Conservation (phyloP, 1,140 invertebrate species). For the Drosophila seguyi region DNA sequence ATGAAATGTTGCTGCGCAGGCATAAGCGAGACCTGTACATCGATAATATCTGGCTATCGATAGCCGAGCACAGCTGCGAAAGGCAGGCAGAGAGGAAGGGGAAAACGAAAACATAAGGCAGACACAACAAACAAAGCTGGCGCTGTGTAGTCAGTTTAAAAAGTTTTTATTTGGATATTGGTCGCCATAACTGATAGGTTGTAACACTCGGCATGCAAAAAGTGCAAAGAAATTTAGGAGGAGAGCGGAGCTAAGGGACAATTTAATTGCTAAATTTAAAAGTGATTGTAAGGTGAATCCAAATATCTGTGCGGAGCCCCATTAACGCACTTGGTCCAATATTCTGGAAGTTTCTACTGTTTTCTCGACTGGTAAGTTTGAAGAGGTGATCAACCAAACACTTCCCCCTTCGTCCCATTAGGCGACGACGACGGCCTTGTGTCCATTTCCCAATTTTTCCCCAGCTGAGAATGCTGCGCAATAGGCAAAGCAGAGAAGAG, state of each 20-base stretch:
- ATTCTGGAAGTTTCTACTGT: constrained; percentile 22
- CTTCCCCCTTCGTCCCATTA: constrained; percentile 15
- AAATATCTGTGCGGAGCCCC: background rate
- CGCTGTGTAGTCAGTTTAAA: constrained; percentile 21
- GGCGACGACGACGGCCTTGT: constrained; percentile 59
- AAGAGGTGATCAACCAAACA: background rate
- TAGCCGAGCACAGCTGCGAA: constrained; percentile 11
- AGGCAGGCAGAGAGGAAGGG: background rate
- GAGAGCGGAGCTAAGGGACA: background rate
- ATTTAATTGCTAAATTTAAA: constrained; percentile 22
- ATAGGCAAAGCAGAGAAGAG: constrained; percentile 29
- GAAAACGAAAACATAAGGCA: constrained; percentile 21
- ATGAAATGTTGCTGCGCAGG: too few species aligned
- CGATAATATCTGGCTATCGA: constrained; percentile 5
- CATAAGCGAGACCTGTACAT: background rate
- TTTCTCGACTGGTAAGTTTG: constrained; percentile 13
- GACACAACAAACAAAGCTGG: constrained; percentile 50
- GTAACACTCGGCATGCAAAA: constrained; percentile 8
- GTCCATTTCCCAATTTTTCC: constrained; percentile 60
- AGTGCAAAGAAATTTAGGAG: background rate
- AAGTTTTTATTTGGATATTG: constrained; percentile 28
- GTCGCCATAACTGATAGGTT: constrained; percentile 11
- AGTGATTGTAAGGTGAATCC: constrained; percentile 22
- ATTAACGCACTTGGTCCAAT: background rate
- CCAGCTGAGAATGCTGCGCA: constrained; percentile 66